These are phyloP conservation scores for Hydriomena furcata DNA, from an alignment of 2,888 invertebrate genomes.

Conservation along the genomic window DNA sequence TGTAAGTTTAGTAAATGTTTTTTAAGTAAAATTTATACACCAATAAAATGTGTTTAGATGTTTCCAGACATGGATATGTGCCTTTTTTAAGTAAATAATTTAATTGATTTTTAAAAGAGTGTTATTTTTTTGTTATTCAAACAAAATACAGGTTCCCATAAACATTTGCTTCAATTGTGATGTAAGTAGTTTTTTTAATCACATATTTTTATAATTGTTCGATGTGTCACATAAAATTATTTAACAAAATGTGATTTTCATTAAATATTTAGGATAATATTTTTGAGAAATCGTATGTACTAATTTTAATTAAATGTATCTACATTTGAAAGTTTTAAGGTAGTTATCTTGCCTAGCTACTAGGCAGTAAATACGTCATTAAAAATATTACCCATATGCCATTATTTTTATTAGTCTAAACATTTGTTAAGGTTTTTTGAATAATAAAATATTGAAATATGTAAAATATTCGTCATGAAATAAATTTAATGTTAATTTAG, in stretches of 20 bases:
- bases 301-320: conserved; percentile 2
- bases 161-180: too few species aligned
- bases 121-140: not conserved
- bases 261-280: conserved; percentile 2
- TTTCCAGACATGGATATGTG: conserved; percentile 61
- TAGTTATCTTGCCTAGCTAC: not conserved
- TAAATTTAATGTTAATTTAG: conserved; percentile 17
- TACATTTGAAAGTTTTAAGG: not conserved
- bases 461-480: not conserved
- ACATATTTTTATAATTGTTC: conserved; percentile 3
- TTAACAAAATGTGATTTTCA: conserved; percentile 11
- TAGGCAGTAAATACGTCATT: too few species aligned
- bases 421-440: too few species aligned
- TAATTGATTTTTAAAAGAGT: not conserved
- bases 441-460: not conserved
- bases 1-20: conserved; percentile 3
- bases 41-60: conserved; percentile 27
- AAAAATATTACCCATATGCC: too few species aligned
- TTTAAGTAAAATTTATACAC: conserved; percentile 20
- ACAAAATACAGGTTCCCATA: not conserved
- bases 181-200: not conserved
- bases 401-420: too few species aligned
- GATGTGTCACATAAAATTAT: not conserved
- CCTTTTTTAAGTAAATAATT: conserved; percentile 57
- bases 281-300: conserved; percentile 7